Base-by-base conservation (phyloP, 1,140 invertebrate genomes). In the Hestina assimilis region DNA sequence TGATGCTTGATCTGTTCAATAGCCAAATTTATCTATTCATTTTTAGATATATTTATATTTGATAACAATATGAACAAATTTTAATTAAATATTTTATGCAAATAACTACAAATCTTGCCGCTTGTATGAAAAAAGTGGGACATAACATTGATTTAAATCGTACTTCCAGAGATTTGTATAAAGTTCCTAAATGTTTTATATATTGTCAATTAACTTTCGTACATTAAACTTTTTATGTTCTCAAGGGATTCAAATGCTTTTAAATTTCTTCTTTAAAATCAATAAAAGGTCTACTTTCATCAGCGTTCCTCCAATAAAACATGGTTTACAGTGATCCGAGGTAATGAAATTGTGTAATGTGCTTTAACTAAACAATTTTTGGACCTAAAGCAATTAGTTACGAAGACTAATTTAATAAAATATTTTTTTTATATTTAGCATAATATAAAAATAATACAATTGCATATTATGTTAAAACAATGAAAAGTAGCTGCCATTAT, bases 241-340 rank as follows among this genome's bases (percentile, higher is more conserved):
- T 76, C 66, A 68, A 81, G 71, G 66, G 50, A 66, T 78, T 78
- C 72, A 80, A 87, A 85, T 77, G 77, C 74, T 77, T 72, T 78
- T 56, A 75, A 78, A 82, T 75, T 75, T 70, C 61, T 69, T 68
- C 71, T 75, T 83, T 79, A 82, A 84, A 83, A 80, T 83, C 76
- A 83, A 83, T 86, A 84, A 83, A 85, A 83, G 68, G 73, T 72
- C 76, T 84, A 78, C 69, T 80, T 84, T 83, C 76, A 79, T 81
- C 78, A 83, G 59, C 72, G 69, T 69, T 59, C 54, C 60, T 65
- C 81, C 75, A 82, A 87, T 87, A 87, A 87, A 87, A 83, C 48
- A 68, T 73, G 67, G 66, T 86, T 87, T 79, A 85, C 52, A 80
- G 75, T 81, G 74, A 83, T 80, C 79, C 72, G 50, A 58, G 61